Base-by-base conservation (phyloP, 2,888 invertebrate species). In the Chaitophorus viminalis region DNA sequence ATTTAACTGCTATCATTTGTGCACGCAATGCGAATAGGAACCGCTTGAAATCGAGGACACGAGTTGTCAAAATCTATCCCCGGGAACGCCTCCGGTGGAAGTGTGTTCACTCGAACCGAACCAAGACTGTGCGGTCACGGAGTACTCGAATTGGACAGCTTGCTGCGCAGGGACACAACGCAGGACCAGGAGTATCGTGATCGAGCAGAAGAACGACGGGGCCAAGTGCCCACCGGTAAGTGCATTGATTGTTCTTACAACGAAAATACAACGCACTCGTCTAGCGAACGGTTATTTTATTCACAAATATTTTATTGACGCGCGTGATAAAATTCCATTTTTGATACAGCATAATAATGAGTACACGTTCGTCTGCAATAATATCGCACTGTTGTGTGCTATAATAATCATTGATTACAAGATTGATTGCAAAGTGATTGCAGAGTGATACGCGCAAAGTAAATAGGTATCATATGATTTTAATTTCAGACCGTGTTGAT, bases 101-200 rank as follows among this genome's bases (percentile, higher is more conserved):
- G 90, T 90, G 60, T 91, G 91, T 88, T 90, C 90, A 52, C 90
- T 91, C 17, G 91, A 91, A 36, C 90, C 90, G 18, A 90, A 90
- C 25, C 91, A 91, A 89, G 91, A 91, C 88, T 91, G 91, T 83
- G 90, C 91, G 29, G 91, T 91, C 52, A 90, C 90, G 4, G 90
- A 90, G 65, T 91, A 91, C 91, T 90, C 90, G 60, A 77, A 91
- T 89, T 84, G 91, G 91, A 90, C 91, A 90, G 89, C 91, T 90
- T 89, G 90, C 89, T 88, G 92, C 91, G 89, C 92, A 90, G 77
- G 91, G 90, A 89, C 91, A 90, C 89, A 92, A 91, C 89, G 92
- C 89, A 33, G 91, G 90, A 90, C 92, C 90, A 89, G 92, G 90
- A 90, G 90, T 33, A 91, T 92, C 36, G 89, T 92, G 4, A 91